These are phyloP conservation scores for Epinephelus malabaricus DNA, from an alignment of 2,797 vertebrate species.

Conservation along the genomic window DNA sequence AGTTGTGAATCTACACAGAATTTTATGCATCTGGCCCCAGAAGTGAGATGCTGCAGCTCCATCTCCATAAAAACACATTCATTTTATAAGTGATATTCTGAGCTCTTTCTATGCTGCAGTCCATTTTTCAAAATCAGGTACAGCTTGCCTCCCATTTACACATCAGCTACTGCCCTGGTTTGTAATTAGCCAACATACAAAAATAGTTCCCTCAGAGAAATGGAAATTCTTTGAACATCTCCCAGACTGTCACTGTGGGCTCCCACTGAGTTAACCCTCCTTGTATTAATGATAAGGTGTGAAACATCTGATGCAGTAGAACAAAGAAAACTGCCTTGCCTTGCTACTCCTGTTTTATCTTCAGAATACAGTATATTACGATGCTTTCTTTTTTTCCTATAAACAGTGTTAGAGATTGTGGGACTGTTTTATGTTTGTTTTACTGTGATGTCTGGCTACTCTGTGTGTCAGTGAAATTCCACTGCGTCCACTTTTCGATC, in stretches of 20 bases:
- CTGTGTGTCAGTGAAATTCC: constrained; percentile 25
- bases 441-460: constrained; percentile 8
- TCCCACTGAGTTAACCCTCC: constrained; percentile 45
- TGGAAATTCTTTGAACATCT: constrained; percentile 64
- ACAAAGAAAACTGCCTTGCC: constrained; percentile 17
- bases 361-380: constrained; percentile 4
- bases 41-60: no score
- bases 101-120: constrained; percentile 17
- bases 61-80: no score
- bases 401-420: neutral
- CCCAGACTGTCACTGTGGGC: constrained; percentile 50
- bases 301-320: constrained; percentile 10
- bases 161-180: constrained; percentile 23
- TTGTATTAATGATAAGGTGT: constrained; percentile 44
- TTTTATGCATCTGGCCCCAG: no score
- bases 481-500: constrained; percentile 26
- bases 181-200: constrained; percentile 60
- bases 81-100: constrained; percentile 14
- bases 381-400: constrained; percentile 12
- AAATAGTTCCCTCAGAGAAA: constrained; percentile 57
- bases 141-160: neutral
- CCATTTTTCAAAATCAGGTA: constrained; percentile 8
- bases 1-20: no score
- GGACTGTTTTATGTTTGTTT: constrained; percentile 25
- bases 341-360: constrained; percentile 16